These are phyloP conservation scores for Zhuqinia jingwanae DNA, from an alignment of 2,888 invertebrate species.

Conservation along the genomic window DNA sequence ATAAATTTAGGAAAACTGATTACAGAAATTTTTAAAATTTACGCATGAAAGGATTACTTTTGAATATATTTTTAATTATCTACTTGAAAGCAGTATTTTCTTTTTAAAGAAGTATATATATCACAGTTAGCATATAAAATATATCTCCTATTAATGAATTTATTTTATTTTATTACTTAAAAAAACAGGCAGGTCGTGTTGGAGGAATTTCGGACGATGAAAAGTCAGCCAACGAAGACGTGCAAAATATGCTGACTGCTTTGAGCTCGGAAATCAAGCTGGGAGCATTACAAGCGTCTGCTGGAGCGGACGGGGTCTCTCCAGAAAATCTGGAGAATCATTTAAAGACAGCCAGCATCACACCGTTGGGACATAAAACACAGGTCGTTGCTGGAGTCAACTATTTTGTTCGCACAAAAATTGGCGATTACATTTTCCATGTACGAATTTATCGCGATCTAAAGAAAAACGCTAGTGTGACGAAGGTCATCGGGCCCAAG, in stretches of 20 bases:
- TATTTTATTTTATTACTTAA: not conserved
- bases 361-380: conserved; percentile 77
- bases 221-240: conserved; percentile 39
- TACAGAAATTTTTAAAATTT: too few relatives aligned
- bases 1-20: too few relatives aligned
- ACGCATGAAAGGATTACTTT: too few relatives aligned
- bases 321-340: conserved; percentile 8
- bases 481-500: conserved; percentile 79
- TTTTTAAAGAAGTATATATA: too few relatives aligned
- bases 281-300: conserved; percentile 21
- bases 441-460: conserved; percentile 80
- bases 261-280: conserved; percentile 54
- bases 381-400: conserved; percentile 81
- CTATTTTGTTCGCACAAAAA: conserved; percentile 80
- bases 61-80: too few relatives aligned
- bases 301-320: conserved; percentile 22
- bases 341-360: conserved; percentile 49
- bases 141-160: too few relatives aligned
- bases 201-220: conserved; percentile 65
- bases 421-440: conserved; percentile 80
- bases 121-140: too few relatives aligned
- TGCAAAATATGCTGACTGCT: conserved; percentile 37
- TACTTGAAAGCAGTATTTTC: too few relatives aligned
- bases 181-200: conserved; percentile 17
- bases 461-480: conserved; percentile 78